Evolutionary conservation across 2,797 vertebrate genomes (phyloP).

Genomic region (Dryobates pubescens): DNA sequence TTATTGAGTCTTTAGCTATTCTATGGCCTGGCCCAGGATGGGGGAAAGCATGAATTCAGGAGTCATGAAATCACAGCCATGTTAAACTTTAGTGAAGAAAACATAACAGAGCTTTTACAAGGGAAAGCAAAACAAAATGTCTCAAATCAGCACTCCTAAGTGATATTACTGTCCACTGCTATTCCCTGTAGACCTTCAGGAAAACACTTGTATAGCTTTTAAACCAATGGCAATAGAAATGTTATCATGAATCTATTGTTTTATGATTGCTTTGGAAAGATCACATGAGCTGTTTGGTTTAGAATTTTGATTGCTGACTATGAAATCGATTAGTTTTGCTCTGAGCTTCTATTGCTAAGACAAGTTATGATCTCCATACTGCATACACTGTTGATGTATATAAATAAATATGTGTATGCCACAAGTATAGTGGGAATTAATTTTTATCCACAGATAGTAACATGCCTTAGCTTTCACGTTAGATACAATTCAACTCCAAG

Average conservation of each 20-base stretch:
- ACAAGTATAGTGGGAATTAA: background rate
- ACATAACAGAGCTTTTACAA: constrained; percentile 47
- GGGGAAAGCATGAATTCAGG: constrained; percentile 57
- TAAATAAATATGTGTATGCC: background rate
- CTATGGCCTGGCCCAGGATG: constrained; percentile 49
- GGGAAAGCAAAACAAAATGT: background rate
- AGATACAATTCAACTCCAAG: background rate
- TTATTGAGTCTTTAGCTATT: constrained; percentile 72
- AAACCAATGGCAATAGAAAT: background rate
- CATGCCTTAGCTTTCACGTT: background rate
- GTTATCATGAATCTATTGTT: accelerated
- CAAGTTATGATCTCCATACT: background rate
- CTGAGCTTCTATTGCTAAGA: background rate
- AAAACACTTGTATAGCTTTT: background rate
- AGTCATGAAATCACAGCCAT: constrained; percentile 70
- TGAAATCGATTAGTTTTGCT: background rate
- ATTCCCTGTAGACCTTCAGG: background rate
- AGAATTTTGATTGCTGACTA: background rate
- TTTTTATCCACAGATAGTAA: background rate
- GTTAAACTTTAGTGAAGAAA: constrained; percentile 62
- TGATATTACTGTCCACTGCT: background rate
- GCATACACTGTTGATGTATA: background rate
- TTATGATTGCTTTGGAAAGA: background rate
- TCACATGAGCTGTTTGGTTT: background rate
- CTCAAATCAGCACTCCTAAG: accelerated